These are phyloP conservation scores for Melanostigma gelatinosum DNA, from an alignment of 2,113 vertebrate genomes.

Conservation along the genomic window DNA sequence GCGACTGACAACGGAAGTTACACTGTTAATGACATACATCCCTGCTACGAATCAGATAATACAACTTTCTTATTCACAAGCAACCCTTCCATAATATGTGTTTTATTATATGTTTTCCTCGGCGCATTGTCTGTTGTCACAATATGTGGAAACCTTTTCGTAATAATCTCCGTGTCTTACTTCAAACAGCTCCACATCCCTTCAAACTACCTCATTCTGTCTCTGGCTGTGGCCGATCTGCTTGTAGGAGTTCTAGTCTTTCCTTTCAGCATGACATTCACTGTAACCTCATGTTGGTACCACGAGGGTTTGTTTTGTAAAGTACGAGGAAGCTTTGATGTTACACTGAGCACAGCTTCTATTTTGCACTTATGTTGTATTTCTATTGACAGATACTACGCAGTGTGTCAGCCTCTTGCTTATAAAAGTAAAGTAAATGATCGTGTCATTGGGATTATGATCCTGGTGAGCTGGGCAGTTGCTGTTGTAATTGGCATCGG, in stretches of 20 bases:
- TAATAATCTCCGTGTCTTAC: constrained; percentile 40
- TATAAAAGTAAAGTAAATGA: constrained; percentile 39
- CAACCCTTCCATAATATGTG: constrained; percentile 1
- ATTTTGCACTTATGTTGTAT: constrained; percentile 52
- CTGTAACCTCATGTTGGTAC: constrained; percentile 21
- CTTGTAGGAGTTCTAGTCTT: constrained; percentile 38
- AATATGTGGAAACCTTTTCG: constrained; percentile 48
- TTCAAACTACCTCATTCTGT: constrained; percentile 34
- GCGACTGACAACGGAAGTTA: neutral
- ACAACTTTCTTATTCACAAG: neutral
- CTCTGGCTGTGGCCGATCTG: constrained; percentile 42
- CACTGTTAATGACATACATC: constrained; percentile 3
- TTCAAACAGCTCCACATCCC: constrained; percentile 39
- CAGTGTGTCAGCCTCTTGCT: constrained; percentile 40
- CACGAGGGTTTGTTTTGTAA: constrained; percentile 36
- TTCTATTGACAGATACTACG: constrained; percentile 51
- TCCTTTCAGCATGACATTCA: constrained; percentile 34
- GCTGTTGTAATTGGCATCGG: constrained; percentile 13
- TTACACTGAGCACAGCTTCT: constrained; percentile 32
- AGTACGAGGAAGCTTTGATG: constrained; percentile 36
- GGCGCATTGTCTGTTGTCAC: neutral
- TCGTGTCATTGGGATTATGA: constrained; percentile 17
- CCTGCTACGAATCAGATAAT: constrained; percentile 9
- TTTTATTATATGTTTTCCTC: constrained; percentile 24
- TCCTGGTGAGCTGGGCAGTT: constrained; percentile 30